Conservation (phyloP, 2,797 vertebrate genomes). For the Peromyscus melanophrys region DNA sequence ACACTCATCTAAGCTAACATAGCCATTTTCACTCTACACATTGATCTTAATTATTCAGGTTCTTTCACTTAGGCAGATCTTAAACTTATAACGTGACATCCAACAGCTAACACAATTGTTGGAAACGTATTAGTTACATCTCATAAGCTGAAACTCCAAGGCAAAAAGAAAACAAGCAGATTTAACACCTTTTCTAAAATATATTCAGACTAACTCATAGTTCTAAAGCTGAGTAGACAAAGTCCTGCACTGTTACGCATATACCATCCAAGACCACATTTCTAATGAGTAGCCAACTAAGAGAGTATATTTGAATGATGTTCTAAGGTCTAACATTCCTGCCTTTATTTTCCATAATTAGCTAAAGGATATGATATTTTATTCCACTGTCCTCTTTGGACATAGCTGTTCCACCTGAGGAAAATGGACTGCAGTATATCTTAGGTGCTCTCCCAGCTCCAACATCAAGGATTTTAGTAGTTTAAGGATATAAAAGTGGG, state of each 20-base stretch:
- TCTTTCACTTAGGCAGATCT: not conserved
- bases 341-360: not conserved
- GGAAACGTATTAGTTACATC: not conserved
- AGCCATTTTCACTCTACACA: not conserved
- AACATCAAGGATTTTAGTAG: not conserved
- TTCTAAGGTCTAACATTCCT: not conserved
- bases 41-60: slow-evolving; percentile 20
- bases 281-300: not conserved
- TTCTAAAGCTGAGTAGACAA: not conserved
- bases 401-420: not conserved
- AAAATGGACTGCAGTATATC: not conserved
- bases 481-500: not conserved
- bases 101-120: not conserved
- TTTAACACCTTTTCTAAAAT: not conserved
- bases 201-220: not conserved
- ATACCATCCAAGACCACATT: not conserved
- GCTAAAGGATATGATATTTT: not conserved
- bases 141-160: slow-evolving; percentile 7
- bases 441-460: not conserved
- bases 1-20: not conserved
- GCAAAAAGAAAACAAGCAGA: not conserved
- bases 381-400: not conserved
- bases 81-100: not conserved
- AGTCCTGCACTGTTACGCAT: not conserved
- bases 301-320: not conserved